Evolutionary conservation across 2,797 vertebrate species (phyloP).

Genomic region (Brachymystax lenok): DNA sequence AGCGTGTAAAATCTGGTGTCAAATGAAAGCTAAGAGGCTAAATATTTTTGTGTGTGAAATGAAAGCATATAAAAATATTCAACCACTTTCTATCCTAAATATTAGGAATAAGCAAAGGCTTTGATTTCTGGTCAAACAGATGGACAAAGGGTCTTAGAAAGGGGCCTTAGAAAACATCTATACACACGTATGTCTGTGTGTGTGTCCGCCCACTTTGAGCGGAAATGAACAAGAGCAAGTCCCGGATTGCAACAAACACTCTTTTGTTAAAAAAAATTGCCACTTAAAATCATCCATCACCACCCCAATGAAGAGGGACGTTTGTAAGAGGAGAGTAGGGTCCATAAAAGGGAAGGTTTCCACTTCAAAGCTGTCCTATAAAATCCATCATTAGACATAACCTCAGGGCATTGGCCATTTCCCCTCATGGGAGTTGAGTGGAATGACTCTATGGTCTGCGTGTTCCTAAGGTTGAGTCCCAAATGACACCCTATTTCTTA

Average conservation of each 20-base stretch:
- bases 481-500: neutral
- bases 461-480: neutral
- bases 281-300: slow-evolving; percentile 45
- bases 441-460: slow-evolving; percentile 8
- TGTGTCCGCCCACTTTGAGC: neutral
- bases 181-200: neutral
- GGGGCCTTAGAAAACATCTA: neutral
- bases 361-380: slow-evolving; percentile 46
- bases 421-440: slow-evolving; percentile 6
- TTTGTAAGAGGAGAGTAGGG: slow-evolving; percentile 30
- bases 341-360: slow-evolving; percentile 33
- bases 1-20: too few species aligned
- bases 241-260: neutral
- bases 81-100: too few species aligned
- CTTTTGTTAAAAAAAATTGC: slow-evolving; percentile 5
- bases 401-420: slow-evolving; percentile 36
- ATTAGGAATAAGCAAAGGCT: too few species aligned
- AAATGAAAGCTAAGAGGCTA: too few species aligned
- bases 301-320: slow-evolving; percentile 28
- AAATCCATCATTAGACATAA: slow-evolving; percentile 35
- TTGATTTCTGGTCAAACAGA: too few species aligned
- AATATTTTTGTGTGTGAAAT: too few species aligned
- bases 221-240: neutral
- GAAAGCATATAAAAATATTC: too few species aligned
- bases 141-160: too few species aligned